Percentiles rank a stretch among this genome's conserved stretches.
These are phyloP conservation scores for Meliscaeva auricollis DNA, from an alignment of 2,888 invertebrate genomes.

Conservation along the genomic window DNA sequence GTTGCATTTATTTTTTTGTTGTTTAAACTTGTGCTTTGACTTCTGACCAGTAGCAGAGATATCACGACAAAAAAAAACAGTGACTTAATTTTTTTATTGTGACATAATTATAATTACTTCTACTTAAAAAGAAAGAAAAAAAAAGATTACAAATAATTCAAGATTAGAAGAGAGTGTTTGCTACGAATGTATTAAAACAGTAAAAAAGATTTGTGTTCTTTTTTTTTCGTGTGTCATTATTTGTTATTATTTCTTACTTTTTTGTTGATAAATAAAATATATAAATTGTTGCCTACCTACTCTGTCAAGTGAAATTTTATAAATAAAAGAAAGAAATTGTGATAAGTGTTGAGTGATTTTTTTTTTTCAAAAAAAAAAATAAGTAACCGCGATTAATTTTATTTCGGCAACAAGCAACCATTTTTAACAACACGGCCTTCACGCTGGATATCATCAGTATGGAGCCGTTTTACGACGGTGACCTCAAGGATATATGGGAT, in stretches of 20 bases:
- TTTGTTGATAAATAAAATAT: not conserved
- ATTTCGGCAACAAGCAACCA: slow-evolving; percentile 60
- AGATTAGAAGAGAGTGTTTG: slow-evolving; percentile 47
- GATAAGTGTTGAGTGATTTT: slow-evolving; percentile 54
- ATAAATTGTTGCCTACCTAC: not conserved
- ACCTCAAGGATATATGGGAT: slow-evolving; percentile 92
- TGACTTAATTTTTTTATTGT: slow-evolving; percentile 54
- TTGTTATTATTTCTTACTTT: slow-evolving; percentile 21
- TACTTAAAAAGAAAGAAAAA: slow-evolving; percentile 4
- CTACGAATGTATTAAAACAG: not conserved
- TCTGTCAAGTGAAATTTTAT: slow-evolving; percentile 19
- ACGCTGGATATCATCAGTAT: slow-evolving; percentile 83
- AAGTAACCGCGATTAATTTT: slow-evolving; percentile 29
- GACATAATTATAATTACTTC: slow-evolving; percentile 57
- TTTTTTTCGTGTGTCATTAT: too few relatives aligned
- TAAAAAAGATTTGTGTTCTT: too few relatives aligned
- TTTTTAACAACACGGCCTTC: slow-evolving; percentile 62
- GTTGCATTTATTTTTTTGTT: slow-evolving; percentile 13
- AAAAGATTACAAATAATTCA: slow-evolving; percentile 44
- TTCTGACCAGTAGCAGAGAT: slow-evolving; percentile 2
- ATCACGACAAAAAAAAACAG: slow-evolving; percentile 11
- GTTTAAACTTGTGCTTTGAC: slow-evolving; percentile 47
- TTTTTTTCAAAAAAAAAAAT: not conserved
- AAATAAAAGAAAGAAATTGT: slow-evolving; percentile 23
- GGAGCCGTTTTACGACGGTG: slow-evolving; percentile 91